Evolutionary conservation across 2,797 vertebrate genomes (phyloP), one percentile per base, ranked within the genome.

Genomic region (Gadopsis marmoratus): DNA sequence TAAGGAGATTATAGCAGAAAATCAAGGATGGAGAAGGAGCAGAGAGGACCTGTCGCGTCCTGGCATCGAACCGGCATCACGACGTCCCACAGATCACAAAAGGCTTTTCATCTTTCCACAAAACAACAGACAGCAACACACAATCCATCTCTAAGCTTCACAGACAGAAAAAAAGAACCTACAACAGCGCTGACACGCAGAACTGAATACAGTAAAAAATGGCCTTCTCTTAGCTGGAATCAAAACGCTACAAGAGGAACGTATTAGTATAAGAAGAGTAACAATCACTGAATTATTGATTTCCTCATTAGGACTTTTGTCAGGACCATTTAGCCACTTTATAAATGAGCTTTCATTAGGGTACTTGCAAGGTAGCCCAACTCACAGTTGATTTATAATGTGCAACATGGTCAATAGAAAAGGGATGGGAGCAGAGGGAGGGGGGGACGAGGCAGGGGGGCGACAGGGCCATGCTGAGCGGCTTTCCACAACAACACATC

Each of bases 251-350:
- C 92, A 91, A 92, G 90, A 88, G 87, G 84, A 89, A 93, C 90
- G 91, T 94, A 95, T 96, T 96, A 96, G 93, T 96, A 95, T 95
- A 96, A 97, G 96, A 92, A 96, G 96, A 95, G 95, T 93, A 95
- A 97, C 97, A 97, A 98, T 97, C 96, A 96, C 95, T 96, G 86
- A 96, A 94, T 94, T 97, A 99, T 99, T 89, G 97, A 98, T 98
- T 95, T 92, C 92, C 94, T 96, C 95, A 96, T 96, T 93, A 96
- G 93, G 93, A 94, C 95, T 97, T 96, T 97, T 97, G 96, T 98
- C 98, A 99, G 97, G 96, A 97, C 97, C 96, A 97, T 97, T 97
- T 96, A 97, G 94, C 86, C 92, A 94, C 92, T 96, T 98, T 97
- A 97, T 96, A 97, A 97, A 98, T 97, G 96, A 96, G 96, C 95